Conservation (phyloP, 1,140 invertebrate species). For the Bombus polaris region DNA sequence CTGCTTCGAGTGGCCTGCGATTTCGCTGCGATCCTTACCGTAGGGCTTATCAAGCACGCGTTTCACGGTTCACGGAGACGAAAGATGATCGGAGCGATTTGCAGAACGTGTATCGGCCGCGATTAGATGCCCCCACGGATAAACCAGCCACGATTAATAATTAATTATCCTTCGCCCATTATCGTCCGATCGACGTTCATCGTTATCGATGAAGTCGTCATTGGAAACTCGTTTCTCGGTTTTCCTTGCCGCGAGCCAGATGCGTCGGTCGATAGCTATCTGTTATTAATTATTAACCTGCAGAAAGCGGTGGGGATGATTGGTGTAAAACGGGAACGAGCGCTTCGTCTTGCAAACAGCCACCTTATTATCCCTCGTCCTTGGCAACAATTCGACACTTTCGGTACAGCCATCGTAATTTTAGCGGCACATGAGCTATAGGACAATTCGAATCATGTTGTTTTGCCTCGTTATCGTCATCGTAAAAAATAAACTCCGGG, state of each 20-base stretch:
- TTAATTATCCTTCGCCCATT: constrained; percentile 17
- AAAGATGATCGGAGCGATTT: not conserved
- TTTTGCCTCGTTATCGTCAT: too few relatives aligned
- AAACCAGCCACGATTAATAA: constrained; percentile 31
- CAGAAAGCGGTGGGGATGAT: not conserved
- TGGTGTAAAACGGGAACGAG: not conserved
- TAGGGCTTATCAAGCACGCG: not conserved
- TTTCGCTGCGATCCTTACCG: not conserved
- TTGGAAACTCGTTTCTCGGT: not conserved
- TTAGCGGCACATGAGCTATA: too few relatives aligned
- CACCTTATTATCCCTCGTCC: not conserved
- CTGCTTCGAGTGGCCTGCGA: too few relatives aligned
- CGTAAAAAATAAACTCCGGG: too few relatives aligned
- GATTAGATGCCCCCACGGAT: constrained; percentile 25
- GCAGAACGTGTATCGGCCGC: not conserved
- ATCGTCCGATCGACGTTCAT: constrained; percentile 21
- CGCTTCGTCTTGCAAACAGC: not conserved
- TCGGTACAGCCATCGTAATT: not conserved
- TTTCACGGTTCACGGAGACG: not conserved
- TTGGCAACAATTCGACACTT: not conserved
- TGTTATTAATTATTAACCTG: constrained; percentile 18
- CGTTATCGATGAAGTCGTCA: constrained; percentile 44
- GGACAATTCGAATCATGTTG: too few relatives aligned
- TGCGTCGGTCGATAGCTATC: not conserved
- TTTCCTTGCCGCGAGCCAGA: not conserved